A percentile compares a stretch with the other conserved stretches of the same genome.
Evolutionary conservation across 2,888 invertebrate species (phyloP).

Genomic region (Thereva nobilitata): DNA sequence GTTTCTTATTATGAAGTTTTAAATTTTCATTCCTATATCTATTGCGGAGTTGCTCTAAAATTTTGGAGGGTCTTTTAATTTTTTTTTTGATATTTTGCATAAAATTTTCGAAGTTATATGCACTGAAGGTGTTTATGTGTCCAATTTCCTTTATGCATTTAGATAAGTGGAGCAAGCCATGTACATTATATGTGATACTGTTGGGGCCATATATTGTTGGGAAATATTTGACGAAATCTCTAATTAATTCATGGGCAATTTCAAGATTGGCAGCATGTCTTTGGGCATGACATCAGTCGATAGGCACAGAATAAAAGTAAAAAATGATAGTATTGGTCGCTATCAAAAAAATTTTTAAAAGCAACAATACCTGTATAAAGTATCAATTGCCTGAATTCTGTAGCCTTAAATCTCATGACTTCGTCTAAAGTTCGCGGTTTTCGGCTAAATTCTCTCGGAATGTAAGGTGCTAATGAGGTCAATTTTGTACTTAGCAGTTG

Average conservation of each 20-base stretch:
- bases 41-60: too few species aligned
- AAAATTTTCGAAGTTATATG: constrained; percentile 10
- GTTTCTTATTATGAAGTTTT: too few species aligned
- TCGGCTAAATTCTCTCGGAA: too few species aligned
- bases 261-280: constrained; percentile 15
- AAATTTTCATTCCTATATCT: too few species aligned
- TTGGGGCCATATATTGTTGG: constrained; percentile 18
- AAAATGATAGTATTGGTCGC: constrained; percentile 22
- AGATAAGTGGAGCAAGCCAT: constrained; percentile 15
- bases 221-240: constrained; percentile 19
- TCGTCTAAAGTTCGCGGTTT: too few species aligned
- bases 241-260: constrained; percentile 16
- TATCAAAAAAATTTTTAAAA: constrained; percentile 13
- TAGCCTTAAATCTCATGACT: too few species aligned
- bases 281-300: constrained; percentile 17
- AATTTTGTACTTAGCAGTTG: too few species aligned
- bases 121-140: constrained; percentile 2
- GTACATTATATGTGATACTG: constrained; percentile 13
- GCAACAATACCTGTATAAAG: constrained; percentile 13
- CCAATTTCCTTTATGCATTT: constrained; percentile 20
- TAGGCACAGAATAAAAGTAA: constrained; percentile 17
- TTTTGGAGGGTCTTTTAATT: too few species aligned
- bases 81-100: background rate
- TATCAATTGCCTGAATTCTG: background rate
- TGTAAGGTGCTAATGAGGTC: too few species aligned